Percentiles rank a stretch among this genome's conserved stretches.
Evolutionary conservation across 2,113 vertebrate genomes (phyloP).

Genomic region (Puffinus mauretanicus): DNA sequence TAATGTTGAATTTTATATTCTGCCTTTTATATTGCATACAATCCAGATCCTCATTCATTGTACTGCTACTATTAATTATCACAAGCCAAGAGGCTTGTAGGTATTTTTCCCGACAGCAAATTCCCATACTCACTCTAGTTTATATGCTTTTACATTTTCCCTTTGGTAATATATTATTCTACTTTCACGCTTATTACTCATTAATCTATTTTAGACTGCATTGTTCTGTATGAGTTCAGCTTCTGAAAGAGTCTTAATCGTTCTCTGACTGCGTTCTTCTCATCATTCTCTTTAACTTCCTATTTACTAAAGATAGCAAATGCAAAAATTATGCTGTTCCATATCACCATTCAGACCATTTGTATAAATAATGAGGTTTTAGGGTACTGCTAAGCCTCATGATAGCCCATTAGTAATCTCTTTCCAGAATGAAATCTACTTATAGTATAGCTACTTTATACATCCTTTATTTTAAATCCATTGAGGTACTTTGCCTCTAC

Average conservation of each 20-base stretch:
- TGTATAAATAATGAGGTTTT: slow-evolving; percentile 20
- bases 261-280: slow-evolving; percentile 43
- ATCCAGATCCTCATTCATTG: background rate
- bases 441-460: background rate
- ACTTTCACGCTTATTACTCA: slow-evolving; percentile 22
- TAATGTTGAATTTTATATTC: background rate
- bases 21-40: background rate
- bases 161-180: slow-evolving; percentile 15
- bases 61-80: background rate
- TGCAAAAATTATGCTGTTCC: slow-evolving; percentile 3
- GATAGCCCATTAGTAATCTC: background rate
- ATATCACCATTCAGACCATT: background rate
- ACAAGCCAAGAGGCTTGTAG: background rate
- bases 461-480: background rate
- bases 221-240: slow-evolving; percentile 17
- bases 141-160: background rate
- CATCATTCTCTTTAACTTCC: background rate
- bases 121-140: background rate
- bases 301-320: background rate
- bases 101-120: background rate
- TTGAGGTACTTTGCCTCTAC: background rate
- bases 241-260: slow-evolving; percentile 44
- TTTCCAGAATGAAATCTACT: slow-evolving; percentile 9
- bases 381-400: background rate
- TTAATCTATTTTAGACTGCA: slow-evolving; percentile 6